These are phyloP conservation scores for Latheticus oryzae DNA, from an alignment of 2,888 invertebrate species.

Conservation along the genomic window DNA sequence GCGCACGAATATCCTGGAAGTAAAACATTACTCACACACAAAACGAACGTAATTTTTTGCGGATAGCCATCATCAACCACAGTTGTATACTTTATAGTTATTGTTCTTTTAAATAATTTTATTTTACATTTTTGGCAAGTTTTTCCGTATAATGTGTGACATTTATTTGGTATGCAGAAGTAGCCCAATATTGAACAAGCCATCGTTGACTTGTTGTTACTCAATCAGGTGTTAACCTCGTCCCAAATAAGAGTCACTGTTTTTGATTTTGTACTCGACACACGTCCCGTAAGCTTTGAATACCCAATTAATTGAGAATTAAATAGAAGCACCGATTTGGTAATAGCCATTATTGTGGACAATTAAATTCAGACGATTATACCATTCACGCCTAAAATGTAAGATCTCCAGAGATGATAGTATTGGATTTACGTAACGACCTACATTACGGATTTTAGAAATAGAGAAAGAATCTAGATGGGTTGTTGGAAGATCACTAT, in stretches of 20 bases:
- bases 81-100: too few species aligned
- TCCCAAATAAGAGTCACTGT: conserved; percentile 56
- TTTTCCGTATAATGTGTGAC: conserved; percentile 30
- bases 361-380: conserved; percentile 33
- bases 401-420: conserved; percentile 22
- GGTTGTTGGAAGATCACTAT: too few species aligned
- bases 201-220: conserved; percentile 39
- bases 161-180: conserved; percentile 33
- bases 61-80: conserved; percentile 16
- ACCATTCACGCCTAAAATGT: conserved; percentile 25
- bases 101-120: too few species aligned
- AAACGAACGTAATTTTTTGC: conserved; percentile 27
- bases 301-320: conserved; percentile 44
- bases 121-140: too few species aligned
- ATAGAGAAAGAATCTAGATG: too few species aligned
- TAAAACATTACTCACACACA: conserved; percentile 11
- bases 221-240: conserved; percentile 57
- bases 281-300: conserved; percentile 45
- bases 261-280: conserved; percentile 51
- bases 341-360: conserved; percentile 38
- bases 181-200: conserved; percentile 37
- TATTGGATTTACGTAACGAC: conserved; percentile 22
- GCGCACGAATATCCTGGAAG: conserved; percentile 26
- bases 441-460: too few species aligned
- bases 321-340: conserved; percentile 40